A percentile compares a stretch with the other conserved stretches of the same genome.
These are phyloP conservation scores for Engraulis encrasicolus DNA, from an alignment of 2,113 vertebrate genomes.

Conservation along the genomic window DNA sequence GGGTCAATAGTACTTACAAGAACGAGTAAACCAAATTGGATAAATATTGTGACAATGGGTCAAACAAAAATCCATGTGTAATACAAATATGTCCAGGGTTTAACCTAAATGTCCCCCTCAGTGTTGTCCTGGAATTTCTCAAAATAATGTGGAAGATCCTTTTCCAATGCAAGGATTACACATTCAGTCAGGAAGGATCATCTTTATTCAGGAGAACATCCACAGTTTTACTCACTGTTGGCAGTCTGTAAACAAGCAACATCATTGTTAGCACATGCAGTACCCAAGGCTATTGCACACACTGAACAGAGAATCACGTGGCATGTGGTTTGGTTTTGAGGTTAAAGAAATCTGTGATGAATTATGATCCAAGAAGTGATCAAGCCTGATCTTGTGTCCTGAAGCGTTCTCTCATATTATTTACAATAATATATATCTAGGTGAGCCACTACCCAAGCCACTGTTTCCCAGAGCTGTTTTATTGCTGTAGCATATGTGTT, in stretches of 20 bases:
- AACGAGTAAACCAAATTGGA: slow-evolving; percentile 31
- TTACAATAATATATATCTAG: not conserved
- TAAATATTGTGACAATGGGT: slow-evolving; percentile 28
- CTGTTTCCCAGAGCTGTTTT: not conserved
- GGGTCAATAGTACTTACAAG: slow-evolving; percentile 48
- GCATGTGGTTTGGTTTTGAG: not conserved
- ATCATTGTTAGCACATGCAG: not conserved
- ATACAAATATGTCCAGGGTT: not conserved
- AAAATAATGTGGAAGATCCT: too few relatives aligned
- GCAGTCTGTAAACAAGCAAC: not conserved
- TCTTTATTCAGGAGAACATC: not conserved
- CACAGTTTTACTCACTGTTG: not conserved
- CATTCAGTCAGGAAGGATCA: not conserved
- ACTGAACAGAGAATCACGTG: not conserved
- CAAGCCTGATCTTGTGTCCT: not conserved
- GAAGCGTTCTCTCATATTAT: not conserved
- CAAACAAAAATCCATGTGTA: not conserved
- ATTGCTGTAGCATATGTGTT: not conserved
- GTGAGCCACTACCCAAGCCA: not conserved
- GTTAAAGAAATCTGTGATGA: not conserved
- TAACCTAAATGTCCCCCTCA: too few relatives aligned
- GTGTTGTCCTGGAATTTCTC: too few relatives aligned
- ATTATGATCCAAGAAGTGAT: not conserved
- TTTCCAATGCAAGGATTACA: not conserved
- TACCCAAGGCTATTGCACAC: slow-evolving; percentile 9